These are phyloP conservation scores for Hecatera dysodea DNA, from an alignment of 2,888 invertebrate species.

Conservation along the genomic window DNA sequence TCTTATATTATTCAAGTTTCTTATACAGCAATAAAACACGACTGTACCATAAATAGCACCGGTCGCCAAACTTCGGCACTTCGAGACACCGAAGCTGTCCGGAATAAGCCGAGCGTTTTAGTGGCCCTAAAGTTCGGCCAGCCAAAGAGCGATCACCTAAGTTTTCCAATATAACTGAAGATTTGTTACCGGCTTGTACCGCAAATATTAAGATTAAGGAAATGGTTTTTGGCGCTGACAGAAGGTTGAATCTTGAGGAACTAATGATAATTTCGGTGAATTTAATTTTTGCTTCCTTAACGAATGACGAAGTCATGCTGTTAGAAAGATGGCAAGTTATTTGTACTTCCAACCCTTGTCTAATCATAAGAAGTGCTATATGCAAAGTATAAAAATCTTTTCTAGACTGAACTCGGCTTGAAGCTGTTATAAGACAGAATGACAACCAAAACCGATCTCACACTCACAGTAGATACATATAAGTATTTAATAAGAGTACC, in stretches of 20 bases:
- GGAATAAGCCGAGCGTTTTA: conserved; percentile 44
- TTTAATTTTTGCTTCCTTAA: background rate
- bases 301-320: too few species aligned
- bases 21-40: conserved; percentile 47
- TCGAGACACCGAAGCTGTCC: conserved; percentile 42
- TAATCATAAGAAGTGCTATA: too few species aligned
- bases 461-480: too few species aligned
- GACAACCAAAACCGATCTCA: too few species aligned
- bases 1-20: conserved; percentile 51
- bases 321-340: too few species aligned
- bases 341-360: too few species aligned
- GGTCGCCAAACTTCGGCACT: conserved; percentile 57
- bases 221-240: conserved; percentile 3
- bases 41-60: conserved; percentile 57
- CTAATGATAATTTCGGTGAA: fast-evolving
- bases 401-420: background rate
- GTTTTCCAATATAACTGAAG: conserved; percentile 55
- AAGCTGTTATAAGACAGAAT: background rate
- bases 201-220: conserved; percentile 26
- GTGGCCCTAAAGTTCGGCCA: conserved; percentile 47
- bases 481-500: too few species aligned
- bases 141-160: conserved; percentile 55
- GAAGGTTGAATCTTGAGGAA: conserved; percentile 1
- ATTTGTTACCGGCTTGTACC: conserved; percentile 47
- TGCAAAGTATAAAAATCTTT: background rate